phyloP scores from a whole-genome alignment of 2,888 invertebrate genomes.

The Rhagonycha lutea region DNA sequence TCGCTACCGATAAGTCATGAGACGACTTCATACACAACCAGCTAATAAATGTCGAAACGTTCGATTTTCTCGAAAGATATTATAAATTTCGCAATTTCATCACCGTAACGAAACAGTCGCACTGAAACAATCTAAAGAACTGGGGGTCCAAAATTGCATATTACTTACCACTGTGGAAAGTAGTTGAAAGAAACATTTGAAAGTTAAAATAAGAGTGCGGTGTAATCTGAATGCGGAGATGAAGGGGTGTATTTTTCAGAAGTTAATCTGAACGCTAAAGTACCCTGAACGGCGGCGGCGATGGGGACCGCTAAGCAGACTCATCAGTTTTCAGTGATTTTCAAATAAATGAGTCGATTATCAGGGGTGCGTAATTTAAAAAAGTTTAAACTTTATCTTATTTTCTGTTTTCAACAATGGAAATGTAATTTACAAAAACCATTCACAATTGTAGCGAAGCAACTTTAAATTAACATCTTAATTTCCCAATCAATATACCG shows the following conservation, averaged over 20 bases:
- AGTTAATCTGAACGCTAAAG: conserved; percentile 49
- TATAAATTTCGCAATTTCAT: not conserved
- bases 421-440: not conserved
- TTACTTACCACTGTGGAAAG: not conserved
- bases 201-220: not conserved
- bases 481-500: not conserved
- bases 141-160: not conserved
- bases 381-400: not conserved
- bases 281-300: conserved; percentile 39
- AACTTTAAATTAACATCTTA: not conserved
- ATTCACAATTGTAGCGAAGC: not conserved
- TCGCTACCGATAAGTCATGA: conserved; percentile 52
- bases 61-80: conserved; percentile 12
- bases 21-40: conserved; percentile 50
- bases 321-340: conserved; percentile 48
- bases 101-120: no score
- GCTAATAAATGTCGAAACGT: conserved; percentile 39
- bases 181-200: not conserved
- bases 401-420: not conserved
- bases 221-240: conserved; percentile 27
- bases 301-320: conserved; percentile 41
- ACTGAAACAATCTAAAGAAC: not conserved
- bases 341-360: conserved; percentile 44
- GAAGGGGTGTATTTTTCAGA: conserved; percentile 44
- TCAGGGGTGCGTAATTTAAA: conserved; percentile 19